These are phyloP conservation scores for Pegoplata infirma DNA, from an alignment of 2,888 invertebrate genomes.

Conservation along the genomic window DNA sequence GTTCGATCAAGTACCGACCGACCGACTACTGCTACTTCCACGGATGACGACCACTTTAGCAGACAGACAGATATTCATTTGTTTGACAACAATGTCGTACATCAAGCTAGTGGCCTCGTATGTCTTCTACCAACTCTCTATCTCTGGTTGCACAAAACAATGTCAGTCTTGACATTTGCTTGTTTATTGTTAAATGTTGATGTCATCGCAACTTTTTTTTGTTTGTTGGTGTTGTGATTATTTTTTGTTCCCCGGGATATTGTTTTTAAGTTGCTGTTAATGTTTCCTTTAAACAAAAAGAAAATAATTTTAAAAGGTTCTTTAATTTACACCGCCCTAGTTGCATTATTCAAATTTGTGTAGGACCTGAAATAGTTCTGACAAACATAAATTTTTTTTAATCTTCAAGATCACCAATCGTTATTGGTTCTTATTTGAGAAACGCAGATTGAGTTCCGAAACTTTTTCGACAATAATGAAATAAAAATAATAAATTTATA, in stretches of 20 bases:
- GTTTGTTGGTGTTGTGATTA: not conserved
- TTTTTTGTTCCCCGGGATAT: not conserved
- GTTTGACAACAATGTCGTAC: constrained; percentile 66
- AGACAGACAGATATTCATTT: constrained; percentile 51
- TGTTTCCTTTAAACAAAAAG: not conserved
- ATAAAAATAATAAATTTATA: no score
- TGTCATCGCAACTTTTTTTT: constrained; percentile 51
- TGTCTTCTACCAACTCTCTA: constrained; percentile 50
- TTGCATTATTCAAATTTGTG: not conserved
- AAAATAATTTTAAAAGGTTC: not conserved
- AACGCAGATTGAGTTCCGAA: no score
- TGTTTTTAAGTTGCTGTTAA: not conserved
- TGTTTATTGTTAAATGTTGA: constrained; percentile 61
- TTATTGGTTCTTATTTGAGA: no score
- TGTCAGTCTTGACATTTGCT: constrained; percentile 65
- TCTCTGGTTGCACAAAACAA: constrained; percentile 52
- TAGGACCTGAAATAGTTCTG: no score
- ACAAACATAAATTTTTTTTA: no score
- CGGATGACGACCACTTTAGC: constrained; percentile 22
- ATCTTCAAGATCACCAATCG: no score
- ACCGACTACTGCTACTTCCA: not conserved
- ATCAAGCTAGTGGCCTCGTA: constrained; percentile 66
- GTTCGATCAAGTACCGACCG: constrained; percentile 34
- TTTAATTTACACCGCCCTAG: not conserved
- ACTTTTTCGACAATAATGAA: no score